Base-by-base conservation (phyloP, 2,888 invertebrate genomes). In the Cosmia pyralina region DNA sequence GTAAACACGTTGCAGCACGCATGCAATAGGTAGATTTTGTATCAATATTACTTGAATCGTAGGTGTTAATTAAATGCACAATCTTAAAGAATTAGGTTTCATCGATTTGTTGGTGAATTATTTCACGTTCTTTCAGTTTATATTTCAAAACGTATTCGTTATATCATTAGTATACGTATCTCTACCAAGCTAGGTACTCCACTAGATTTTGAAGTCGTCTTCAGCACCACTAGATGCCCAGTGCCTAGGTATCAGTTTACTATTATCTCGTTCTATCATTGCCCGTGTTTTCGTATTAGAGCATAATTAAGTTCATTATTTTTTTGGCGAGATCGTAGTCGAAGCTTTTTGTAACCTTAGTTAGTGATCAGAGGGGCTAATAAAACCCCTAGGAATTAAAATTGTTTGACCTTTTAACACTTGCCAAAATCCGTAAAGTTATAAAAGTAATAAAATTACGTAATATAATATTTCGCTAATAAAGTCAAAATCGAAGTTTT, bases 1-100 rank as follows among this genome's bases (percentile, higher is more conserved):
- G 68, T 66, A 38, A 60, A 60, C 65, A 44, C 17, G 48, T 64
- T 68, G 19, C 52, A 65, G 68, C 60, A 55, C 19, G n/a, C 34
- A 13, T 50, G 55, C 66, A 81, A 60, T 73, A n/a, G n/a, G n/a
- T n/a, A n/a, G 13, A 53, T 69, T 41, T 69, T 59, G 53, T 65
- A 52, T 22, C 44, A n/a, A 19, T 75, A 22, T 75, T 57, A 65
- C 44, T 69, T 66, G 57, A 34, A 67, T 55, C 44, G 38, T 66
- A 44, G 69, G 58, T 69, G 76, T 41, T 75, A 67, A 66, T 53
- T 52, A 13, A 41, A 75, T 55, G 19, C 53, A 69, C 44, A 50
- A 22, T 59, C 22, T 67, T 58, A 60, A 48, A n/a, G 22, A 28
- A 44, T 46, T 11, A 19, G n/a, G 5, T 48, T 48, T 59, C n/a